Conservation (phyloP, 2,113 vertebrate species). For the Phylloscopus whistleri region DNA sequence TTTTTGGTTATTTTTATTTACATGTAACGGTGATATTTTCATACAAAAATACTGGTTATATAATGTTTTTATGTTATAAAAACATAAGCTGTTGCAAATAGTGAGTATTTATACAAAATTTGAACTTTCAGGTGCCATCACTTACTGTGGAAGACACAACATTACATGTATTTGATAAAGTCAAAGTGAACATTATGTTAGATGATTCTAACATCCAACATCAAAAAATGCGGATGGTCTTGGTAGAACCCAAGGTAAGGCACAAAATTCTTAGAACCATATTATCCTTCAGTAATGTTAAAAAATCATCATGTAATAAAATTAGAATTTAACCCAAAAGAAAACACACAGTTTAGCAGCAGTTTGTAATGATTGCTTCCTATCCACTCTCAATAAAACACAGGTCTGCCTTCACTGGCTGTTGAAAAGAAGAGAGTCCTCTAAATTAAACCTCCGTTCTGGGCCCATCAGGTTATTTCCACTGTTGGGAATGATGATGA, state of each 20-base stretch:
- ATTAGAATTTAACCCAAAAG: background rate
- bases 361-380: background rate
- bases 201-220: slow-evolving; percentile 95
- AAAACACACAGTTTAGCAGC: background rate
- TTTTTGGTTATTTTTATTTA: background rate
- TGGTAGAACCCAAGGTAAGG: slow-evolving; percentile 91
- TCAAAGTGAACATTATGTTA: slow-evolving; percentile 89
- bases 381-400: background rate
- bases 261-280: background rate
- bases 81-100: background rate
- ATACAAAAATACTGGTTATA: background rate
- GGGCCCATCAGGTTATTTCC: background rate
- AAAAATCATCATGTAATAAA: background rate
- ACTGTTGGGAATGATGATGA: background rate
- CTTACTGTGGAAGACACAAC: slow-evolving; percentile 85
- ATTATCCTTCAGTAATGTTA: background rate
- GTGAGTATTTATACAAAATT: background rate
- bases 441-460: background rate
- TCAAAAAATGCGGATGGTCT: slow-evolving; percentile 94
- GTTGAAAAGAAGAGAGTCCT: background rate
- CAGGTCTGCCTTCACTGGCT: background rate
- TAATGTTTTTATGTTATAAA: too few species aligned
- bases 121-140: slow-evolving; percentile 77
- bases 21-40: background rate
- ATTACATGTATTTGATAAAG: slow-evolving; percentile 88